These are phyloP conservation scores for Zaprionus capensis DNA, from an alignment of 1,140 invertebrate species.

Conservation along the genomic window DNA sequence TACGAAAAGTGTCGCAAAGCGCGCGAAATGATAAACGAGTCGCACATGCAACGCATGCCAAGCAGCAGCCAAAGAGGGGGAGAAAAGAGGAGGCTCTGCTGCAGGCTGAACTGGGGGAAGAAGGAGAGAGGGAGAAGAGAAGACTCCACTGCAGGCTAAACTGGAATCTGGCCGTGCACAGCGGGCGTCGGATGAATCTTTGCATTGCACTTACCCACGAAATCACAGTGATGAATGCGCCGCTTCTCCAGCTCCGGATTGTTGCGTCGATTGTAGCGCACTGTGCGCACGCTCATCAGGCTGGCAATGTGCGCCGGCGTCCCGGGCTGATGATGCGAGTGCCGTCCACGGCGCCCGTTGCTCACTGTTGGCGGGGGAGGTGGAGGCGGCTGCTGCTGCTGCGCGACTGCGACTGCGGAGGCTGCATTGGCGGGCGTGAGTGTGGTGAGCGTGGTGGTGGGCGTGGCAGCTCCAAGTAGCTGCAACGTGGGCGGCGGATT, in stretches of 20 bases:
- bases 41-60: conserved; percentile 58
- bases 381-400: conserved; percentile 46
- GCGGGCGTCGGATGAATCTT: background rate
- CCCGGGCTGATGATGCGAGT: conserved; percentile 70
- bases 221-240: conserved; percentile 97
- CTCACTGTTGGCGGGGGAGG: conserved; percentile 70
- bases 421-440: conserved; percentile 62
- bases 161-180: background rate
- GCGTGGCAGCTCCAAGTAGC: conserved; percentile 51
- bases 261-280: conserved; percentile 94
- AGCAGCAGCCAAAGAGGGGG: conserved; percentile 29
- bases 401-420: conserved; percentile 23
- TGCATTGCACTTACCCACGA: conserved; percentile 89
- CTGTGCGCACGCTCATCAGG: conserved; percentile 82
- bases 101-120: background rate
- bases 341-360: conserved; percentile 60
- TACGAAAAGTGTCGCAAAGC: conserved; percentile 78
- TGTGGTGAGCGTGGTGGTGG: conserved; percentile 68
- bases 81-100: background rate
- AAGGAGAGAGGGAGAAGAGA: background rate
- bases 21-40: conserved; percentile 76
- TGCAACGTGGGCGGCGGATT: conserved; percentile 59
- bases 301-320: conserved; percentile 76
- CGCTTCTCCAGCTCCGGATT: conserved; percentile 98
- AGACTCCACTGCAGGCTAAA: background rate